phyloP scores from a whole-genome alignment of 1,140 invertebrate genomes.

The Drosophila oshimai region DNA sequence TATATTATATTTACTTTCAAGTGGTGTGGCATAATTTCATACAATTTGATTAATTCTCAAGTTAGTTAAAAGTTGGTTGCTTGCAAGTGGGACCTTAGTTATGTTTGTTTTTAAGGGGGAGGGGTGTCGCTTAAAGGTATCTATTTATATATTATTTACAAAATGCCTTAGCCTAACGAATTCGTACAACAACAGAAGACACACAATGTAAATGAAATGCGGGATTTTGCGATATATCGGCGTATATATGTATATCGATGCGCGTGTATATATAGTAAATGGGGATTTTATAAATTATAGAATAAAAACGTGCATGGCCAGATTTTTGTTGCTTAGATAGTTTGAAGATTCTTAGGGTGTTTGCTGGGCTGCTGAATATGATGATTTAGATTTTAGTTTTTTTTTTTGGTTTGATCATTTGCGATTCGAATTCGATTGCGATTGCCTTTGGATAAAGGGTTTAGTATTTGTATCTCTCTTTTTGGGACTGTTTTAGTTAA shows the following conservation, averaged over 20 bases:
- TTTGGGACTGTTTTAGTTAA: conserved; percentile 11
- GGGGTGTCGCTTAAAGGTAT: conserved; percentile 49
- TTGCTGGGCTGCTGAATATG: conserved; percentile 38
- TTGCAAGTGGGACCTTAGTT: conserved; percentile 21
- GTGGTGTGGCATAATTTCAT: conserved; percentile 69
- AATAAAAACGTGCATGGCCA: conserved; percentile 64
- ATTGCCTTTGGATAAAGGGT: conserved; percentile 68
- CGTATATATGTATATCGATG: conserved; percentile 8
- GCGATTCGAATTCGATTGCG: conserved; percentile 76
- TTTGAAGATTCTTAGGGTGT: conserved; percentile 76
- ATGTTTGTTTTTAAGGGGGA: neutral
- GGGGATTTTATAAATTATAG: conserved; percentile 43
- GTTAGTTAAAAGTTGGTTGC: conserved; percentile 67
- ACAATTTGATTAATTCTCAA: conserved; percentile 80
- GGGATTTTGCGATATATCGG: conserved; percentile 16
- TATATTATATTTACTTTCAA: conserved; percentile 47
- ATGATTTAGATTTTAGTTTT: conserved; percentile 37
- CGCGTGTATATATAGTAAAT: conserved; percentile 31
- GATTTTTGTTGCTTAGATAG: conserved; percentile 67
- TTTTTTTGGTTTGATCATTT: conserved; percentile 78
- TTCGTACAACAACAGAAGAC: conserved; percentile 75
- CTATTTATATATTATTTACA: conserved; percentile 72
- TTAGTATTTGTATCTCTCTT: conserved; percentile 39
- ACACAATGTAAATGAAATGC: conserved; percentile 55
- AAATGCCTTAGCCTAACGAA: conserved; percentile 70